Conservation (phyloP, 1,140 invertebrate species). For the Drosophila ohnishii region DNA sequence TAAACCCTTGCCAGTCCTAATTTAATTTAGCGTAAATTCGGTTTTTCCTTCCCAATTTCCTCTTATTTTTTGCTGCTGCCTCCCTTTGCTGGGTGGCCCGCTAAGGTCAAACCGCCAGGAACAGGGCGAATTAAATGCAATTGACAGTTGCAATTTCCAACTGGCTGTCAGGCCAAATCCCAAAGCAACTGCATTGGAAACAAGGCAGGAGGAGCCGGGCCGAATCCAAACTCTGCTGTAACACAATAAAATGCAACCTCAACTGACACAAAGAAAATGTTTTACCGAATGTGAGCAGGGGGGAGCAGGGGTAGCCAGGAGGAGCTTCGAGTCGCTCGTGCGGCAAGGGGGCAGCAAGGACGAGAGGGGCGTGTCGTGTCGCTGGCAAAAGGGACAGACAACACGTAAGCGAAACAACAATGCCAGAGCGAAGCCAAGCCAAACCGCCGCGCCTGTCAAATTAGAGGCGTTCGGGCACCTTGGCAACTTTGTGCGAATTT, state of each 20-base stretch:
- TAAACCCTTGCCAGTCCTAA: slow-evolving; percentile 42
- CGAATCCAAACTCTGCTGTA: slow-evolving; percentile 67
- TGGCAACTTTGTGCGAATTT: slow-evolving; percentile 55
- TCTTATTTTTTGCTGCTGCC: background rate
- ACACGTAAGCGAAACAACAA: slow-evolving; percentile 77
- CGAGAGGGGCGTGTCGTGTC: slow-evolving; percentile 44
- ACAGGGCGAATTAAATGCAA: slow-evolving; percentile 76
- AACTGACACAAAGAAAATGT: slow-evolving; percentile 81
- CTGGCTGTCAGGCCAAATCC: slow-evolving; percentile 77
- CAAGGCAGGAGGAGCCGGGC: slow-evolving; percentile 31
- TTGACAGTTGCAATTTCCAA: slow-evolving; percentile 80
- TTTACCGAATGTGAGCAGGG: slow-evolving; percentile 60
- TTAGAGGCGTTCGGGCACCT: slow-evolving; percentile 59
- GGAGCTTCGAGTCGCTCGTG: slow-evolving; percentile 47
- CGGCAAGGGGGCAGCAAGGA: slow-evolving; percentile 24
- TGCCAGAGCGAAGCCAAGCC: slow-evolving; percentile 40
- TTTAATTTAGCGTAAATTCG: slow-evolving; percentile 50
- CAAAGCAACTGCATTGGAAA: slow-evolving; percentile 46
- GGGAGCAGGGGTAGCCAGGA: background rate
- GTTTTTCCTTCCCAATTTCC: slow-evolving; percentile 2
- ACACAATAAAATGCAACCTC: slow-evolving; percentile 80
- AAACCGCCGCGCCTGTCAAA: slow-evolving; percentile 73
- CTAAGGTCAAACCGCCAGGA: slow-evolving; percentile 69
- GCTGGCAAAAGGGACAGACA: slow-evolving; percentile 63
- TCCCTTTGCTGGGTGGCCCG: slow-evolving; percentile 5